Conservation (phyloP, 2,797 vertebrate genomes). For the Salmo trutta region DNA sequence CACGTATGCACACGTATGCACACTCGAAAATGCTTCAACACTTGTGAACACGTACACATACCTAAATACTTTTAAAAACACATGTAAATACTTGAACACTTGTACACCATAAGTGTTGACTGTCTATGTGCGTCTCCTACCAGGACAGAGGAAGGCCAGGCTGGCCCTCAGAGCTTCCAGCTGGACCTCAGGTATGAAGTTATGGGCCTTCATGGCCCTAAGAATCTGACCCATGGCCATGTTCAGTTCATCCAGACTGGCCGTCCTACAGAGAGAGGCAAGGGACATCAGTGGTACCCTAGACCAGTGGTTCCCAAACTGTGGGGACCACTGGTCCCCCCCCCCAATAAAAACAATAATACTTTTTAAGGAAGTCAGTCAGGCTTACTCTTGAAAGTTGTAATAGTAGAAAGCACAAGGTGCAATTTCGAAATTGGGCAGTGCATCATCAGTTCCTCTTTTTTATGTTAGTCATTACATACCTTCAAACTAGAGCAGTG, state of each 20-base stretch:
- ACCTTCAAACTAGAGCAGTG: too few relatives aligned
- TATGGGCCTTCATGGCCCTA: slow-evolving; percentile 82
- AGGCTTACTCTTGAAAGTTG: too few relatives aligned
- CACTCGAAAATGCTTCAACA: neutral
- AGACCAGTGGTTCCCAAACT: too few relatives aligned
- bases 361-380: too few relatives aligned
- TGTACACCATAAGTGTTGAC: too few relatives aligned
- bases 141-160: slow-evolving; percentile 84
- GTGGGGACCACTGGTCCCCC: too few relatives aligned
- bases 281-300: neutral
- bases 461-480: too few relatives aligned
- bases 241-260: slow-evolving; percentile 82
- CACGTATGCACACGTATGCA: neutral
- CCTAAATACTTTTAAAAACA: neutral
- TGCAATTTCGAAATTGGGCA: too few relatives aligned
- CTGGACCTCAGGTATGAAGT: slow-evolving; percentile 82
- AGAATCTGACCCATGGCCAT: slow-evolving; percentile 84
- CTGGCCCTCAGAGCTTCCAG: slow-evolving; percentile 86
- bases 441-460: too few relatives aligned
- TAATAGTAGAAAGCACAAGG: too few relatives aligned
- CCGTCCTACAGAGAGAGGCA: slow-evolving; percentile 66
- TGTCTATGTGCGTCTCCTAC: slow-evolving; percentile 59
- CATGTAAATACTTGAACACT: neutral
- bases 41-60: too few relatives aligned
- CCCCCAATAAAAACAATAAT: too few relatives aligned